Evolutionary conservation across 2,888 invertebrate genomes (phyloP).

Genomic region (Kuschelorhynchus macadamiae): DNA sequence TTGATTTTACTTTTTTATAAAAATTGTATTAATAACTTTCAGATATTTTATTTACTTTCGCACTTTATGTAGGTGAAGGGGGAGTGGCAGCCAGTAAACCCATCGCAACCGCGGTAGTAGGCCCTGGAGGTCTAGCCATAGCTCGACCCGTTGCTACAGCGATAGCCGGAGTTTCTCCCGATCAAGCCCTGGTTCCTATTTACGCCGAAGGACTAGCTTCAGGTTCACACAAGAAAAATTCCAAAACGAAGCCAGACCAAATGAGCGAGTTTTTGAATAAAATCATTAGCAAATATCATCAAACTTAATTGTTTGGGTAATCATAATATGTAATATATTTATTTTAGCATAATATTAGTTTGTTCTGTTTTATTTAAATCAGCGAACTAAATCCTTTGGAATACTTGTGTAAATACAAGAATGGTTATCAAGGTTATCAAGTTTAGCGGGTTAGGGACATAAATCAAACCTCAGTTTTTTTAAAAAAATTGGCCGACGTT

Average conservation of each 20-base stretch:
- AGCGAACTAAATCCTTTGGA: too few relatives aligned
- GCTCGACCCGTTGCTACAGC: slow-evolving; percentile 82
- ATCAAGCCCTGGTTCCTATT: slow-evolving; percentile 66
- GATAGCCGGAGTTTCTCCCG: slow-evolving; percentile 79
- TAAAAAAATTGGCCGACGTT: too few relatives aligned
- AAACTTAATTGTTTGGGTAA: slow-evolving; percentile 43
- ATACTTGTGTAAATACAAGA: too few relatives aligned
- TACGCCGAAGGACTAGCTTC: slow-evolving; percentile 57
- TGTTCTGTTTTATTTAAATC: too few relatives aligned
- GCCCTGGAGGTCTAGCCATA: slow-evolving; percentile 78
- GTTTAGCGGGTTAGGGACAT: too few relatives aligned
- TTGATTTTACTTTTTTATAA: too few relatives aligned
- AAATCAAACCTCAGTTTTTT: too few relatives aligned
- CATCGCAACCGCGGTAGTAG: slow-evolving; percentile 79
- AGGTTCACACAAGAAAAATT: slow-evolving; percentile 48
- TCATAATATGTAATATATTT: slow-evolving; percentile 8
- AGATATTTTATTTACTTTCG: too few relatives aligned
- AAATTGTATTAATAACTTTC: too few relatives aligned
- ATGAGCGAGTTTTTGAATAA: slow-evolving; percentile 63
- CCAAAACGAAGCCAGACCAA: slow-evolving; percentile 48
- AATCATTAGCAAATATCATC: slow-evolving; percentile 66
- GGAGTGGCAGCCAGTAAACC: slow-evolving; percentile 83
- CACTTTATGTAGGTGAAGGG: slow-evolving; percentile 72
- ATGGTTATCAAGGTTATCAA: too few relatives aligned
- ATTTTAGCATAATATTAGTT: too few relatives aligned